phyloP scores from a whole-genome alignment of 2,113 vertebrate genomes.

The Coptodon bakossiorum region DNA sequence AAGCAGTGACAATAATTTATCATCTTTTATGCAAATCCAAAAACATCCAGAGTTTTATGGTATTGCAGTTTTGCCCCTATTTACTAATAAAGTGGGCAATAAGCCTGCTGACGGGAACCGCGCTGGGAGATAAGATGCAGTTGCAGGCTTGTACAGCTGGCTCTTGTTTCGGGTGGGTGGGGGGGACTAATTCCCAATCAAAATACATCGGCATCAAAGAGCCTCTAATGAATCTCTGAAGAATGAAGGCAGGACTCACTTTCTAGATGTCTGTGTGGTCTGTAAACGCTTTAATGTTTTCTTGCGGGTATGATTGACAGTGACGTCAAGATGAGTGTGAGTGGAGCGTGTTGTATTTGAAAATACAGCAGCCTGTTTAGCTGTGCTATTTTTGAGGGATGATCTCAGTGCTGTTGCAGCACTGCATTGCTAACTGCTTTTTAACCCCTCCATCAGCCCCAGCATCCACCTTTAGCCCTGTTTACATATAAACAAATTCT shows the following conservation, averaged over 20 bases:
- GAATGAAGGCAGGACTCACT: neutral
- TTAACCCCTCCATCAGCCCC: neutral
- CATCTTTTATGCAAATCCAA: neutral
- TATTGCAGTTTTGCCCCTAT: neutral
- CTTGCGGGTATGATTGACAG: neutral
- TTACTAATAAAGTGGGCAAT: neutral
- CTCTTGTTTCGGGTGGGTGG: conserved; percentile 42
- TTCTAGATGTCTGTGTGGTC: neutral
- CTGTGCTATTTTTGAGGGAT: neutral
- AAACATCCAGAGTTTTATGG: neutral
- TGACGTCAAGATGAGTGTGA: neutral
- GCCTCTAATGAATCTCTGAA: conserved; percentile 3
- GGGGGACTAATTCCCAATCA: conserved; percentile 56
- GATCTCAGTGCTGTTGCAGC: neutral
- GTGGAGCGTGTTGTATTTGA: neutral
- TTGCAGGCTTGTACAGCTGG: conserved; percentile 62
- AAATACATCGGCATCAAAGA: conserved; percentile 58
- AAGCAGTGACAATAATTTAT: neutral
- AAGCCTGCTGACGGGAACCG: conserved; percentile 11
- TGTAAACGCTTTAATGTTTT: neutral
- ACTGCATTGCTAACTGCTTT: neutral
- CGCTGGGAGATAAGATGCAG: conserved; percentile 50
- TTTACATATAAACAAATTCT: neutral
- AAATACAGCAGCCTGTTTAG: neutral
- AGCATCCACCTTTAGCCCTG: neutral